A percentile compares a stretch with the other conserved stretches of the same genome.
phyloP scores from a whole-genome alignment of 2,888 invertebrate genomes.

The Perithous albicinctus region DNA sequence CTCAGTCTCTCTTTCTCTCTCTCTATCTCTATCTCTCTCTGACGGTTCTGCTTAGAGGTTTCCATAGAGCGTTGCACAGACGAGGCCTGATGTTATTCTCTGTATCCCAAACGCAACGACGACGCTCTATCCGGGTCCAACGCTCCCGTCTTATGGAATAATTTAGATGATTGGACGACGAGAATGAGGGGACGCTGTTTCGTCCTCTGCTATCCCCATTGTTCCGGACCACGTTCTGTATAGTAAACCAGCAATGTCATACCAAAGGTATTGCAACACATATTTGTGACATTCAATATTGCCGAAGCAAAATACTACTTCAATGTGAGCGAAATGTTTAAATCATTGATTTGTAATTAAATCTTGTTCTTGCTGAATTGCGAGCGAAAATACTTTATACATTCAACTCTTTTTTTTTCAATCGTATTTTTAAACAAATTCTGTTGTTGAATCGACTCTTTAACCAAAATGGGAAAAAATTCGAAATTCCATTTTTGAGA shows the following conservation, averaged over 20 bases:
- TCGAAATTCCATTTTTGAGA: too few relatives aligned
- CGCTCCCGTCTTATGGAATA: conserved; percentile 81
- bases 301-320: not conserved
- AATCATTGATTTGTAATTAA: conserved; percentile 1
- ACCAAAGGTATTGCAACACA: conserved; percentile 12
- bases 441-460: too few relatives aligned
- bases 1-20: conserved; percentile 52
- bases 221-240: conserved; percentile 63
- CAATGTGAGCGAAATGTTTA: not conserved
- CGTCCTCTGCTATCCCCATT: conserved; percentile 71
- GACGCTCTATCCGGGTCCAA: conserved; percentile 47
- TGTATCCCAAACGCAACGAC: conserved; percentile 48
- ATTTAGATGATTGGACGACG: conserved; percentile 82
- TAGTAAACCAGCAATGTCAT: conserved; percentile 7
- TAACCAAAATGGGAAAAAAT: too few relatives aligned
- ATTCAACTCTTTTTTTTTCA: too few relatives aligned
- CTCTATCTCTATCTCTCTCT: conserved; percentile 33
- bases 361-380: too few relatives aligned
- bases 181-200: conserved; percentile 71
- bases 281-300: conserved; percentile 17
- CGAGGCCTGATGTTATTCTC: conserved; percentile 60
- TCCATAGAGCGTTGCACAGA: conserved; percentile 55
- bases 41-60: conserved; percentile 54
- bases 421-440: too few relatives aligned
- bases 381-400: too few relatives aligned